Conservation (phyloP, 2,113 vertebrate species). For the Poeciliopsis occidentalis region DNA sequence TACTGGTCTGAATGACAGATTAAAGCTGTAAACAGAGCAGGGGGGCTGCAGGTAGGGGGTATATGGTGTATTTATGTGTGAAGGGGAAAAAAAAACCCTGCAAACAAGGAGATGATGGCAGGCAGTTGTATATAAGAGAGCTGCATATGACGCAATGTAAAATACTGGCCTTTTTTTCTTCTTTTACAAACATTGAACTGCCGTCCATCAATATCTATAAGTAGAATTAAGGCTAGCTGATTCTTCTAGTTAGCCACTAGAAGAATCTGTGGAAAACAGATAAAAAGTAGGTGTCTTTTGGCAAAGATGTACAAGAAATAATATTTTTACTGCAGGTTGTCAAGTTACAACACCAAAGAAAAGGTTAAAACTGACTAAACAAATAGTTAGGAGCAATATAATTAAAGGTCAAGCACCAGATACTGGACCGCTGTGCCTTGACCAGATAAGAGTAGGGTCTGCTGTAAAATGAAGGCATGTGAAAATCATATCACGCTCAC, state of each 20-base stretch:
- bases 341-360: too few species aligned
- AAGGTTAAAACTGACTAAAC: too few species aligned
- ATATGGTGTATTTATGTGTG: background rate
- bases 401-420: too few species aligned
- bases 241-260: too few species aligned
- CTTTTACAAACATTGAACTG: background rate
- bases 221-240: background rate
- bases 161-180: background rate
- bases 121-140: background rate
- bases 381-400: too few species aligned
- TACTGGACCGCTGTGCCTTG: too few species aligned
- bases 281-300: background rate
- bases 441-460: background rate
- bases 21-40: conserved; percentile 73
- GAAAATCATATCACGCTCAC: too few species aligned
- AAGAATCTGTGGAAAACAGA: too few species aligned
- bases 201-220: background rate
- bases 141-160: conserved; percentile 12
- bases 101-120: conserved; percentile 9
- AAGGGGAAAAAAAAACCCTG: conserved; percentile 7
- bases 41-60: conserved; percentile 38
- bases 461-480: background rate
- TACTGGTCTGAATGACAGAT: conserved; percentile 80
- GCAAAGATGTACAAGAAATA: background rate
- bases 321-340: background rate